Evolutionary conservation across 2,888 invertebrate species (phyloP).

Genomic region (Erebia epiphron): DNA sequence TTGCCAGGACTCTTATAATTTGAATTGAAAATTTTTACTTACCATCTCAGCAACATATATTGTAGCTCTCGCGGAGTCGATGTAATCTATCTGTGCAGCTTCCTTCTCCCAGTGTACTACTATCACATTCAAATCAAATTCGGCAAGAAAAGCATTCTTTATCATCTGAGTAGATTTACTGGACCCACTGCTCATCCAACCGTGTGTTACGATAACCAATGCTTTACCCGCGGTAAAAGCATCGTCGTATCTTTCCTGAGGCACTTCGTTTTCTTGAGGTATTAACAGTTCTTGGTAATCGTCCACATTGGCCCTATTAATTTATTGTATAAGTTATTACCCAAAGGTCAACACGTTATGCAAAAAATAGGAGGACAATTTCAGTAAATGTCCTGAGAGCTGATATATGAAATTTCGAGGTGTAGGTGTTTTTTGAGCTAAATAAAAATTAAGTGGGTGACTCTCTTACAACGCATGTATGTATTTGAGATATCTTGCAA

Average conservation of each 20-base stretch:
- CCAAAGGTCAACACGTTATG: too few relatives aligned
- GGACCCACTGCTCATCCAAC: conserved; percentile 23
- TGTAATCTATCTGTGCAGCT: neutral
- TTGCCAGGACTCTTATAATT: neutral
- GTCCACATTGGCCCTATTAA: conserved; percentile 4
- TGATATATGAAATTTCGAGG: too few relatives aligned
- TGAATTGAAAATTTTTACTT: neutral
- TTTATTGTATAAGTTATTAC: neutral
- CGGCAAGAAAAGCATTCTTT: conserved; percentile 23
- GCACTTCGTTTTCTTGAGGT: neutral
- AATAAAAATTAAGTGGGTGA: too few relatives aligned
- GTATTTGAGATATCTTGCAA: too few relatives aligned
- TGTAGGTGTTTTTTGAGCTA: too few relatives aligned
- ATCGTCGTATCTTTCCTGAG: neutral
- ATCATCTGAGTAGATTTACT: conserved; percentile 13
- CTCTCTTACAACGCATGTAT: too few relatives aligned
- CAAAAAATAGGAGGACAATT: too few relatives aligned
- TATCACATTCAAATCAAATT: conserved; percentile 22
- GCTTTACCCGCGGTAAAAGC: conserved; percentile 5
- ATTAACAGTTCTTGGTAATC: conserved; percentile 18
- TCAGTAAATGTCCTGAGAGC: too few relatives aligned
- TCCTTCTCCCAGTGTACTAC: conserved; percentile 22
- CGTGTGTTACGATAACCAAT: conserved; percentile 23
- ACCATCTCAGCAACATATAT: conserved; percentile 21
- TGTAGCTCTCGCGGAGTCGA: conserved; percentile 17